Evolutionary conservation across 2,113 vertebrate genomes (phyloP), one percentile per base, ranked within the genome.

Genomic region (Craseonycteris thonglongyai): DNA sequence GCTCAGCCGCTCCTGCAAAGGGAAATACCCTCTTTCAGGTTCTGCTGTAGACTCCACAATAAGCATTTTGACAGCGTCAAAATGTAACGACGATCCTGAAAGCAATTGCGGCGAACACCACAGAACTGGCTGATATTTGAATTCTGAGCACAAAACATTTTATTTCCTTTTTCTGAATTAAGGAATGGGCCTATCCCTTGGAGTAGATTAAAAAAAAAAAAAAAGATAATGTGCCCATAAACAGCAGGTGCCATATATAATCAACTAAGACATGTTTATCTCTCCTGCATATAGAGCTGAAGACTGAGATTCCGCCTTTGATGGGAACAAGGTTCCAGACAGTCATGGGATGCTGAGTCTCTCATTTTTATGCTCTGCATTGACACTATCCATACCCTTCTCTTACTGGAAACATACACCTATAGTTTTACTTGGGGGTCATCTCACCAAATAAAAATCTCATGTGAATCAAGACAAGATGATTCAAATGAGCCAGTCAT

Each of bases 111-210:
- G 51, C 28, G 65, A 86, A 93, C 47, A 95, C 40, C 87, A 91
- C 24, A 42, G 83, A 79, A 47, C 38, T 75, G 75, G 71, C 33
- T 24, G 69, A 63, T 80, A 40, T 72, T 42, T 93, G 91, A 91
- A 75, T 94, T 63, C 65, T 66, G 30, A 38, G 61, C 49, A 72
- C 51, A 84, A 93, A 33, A 75, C 22, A 59, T 49, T 95, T 87
- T 59, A 91, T 93, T 88, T 90, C 54, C 38, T 79, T 90, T 93
- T 90, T 79, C 75, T 91, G 88, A 92, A 85, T 90, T 94, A 96
- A 96, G 69, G 59, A 83, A 65, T 88, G 35, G 40, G 58, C 33
- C 88, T 90, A 82, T 19, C 38, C 24, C 22, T 74, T n/a, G n/a
- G n/a, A n/a, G n/a, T n/a, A n/a, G n/a, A n/a, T n/a, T n/a, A n/a